Conservation (phyloP, 2,797 vertebrate species). For the Neosalanx taihuensis region DNA sequence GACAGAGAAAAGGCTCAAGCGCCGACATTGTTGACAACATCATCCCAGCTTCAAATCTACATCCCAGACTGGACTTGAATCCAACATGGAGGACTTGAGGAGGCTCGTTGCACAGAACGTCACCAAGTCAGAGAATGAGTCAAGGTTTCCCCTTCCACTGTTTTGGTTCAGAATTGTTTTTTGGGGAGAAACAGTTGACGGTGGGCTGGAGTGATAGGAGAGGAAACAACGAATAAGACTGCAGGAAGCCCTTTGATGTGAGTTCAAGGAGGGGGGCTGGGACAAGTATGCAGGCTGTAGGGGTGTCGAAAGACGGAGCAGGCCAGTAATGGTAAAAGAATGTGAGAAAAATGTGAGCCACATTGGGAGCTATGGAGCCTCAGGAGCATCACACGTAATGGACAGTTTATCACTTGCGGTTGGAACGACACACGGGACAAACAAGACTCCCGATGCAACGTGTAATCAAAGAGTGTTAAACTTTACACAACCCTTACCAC, state of each 20-base stretch:
- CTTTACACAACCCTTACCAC: not conserved
- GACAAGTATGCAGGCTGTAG: conserved; percentile 46
- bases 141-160: not conserved
- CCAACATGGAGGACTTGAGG: no score
- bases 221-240: conserved; percentile 51
- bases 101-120: no score
- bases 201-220: conserved; percentile 31
- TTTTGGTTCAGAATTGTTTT: conserved; percentile 23
- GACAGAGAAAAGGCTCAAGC: no score
- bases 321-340: conserved; percentile 33
- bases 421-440: not conserved
- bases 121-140: no score
- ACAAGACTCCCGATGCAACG: no score
- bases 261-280: conserved; percentile 29
- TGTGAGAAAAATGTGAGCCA: not conserved
- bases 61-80: no score
- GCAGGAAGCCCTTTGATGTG: conserved; percentile 44
- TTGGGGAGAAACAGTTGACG: conserved; percentile 20
- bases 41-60: no score
- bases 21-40: no score
- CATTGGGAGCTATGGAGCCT: conserved; percentile 11
- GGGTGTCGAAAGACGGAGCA: conserved; percentile 51
- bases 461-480: no score
- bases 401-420: conserved; percentile 7
- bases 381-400: conserved; percentile 1